Base-by-base conservation (phyloP, 1,140 invertebrate species). In the Cotesia glomerata region DNA sequence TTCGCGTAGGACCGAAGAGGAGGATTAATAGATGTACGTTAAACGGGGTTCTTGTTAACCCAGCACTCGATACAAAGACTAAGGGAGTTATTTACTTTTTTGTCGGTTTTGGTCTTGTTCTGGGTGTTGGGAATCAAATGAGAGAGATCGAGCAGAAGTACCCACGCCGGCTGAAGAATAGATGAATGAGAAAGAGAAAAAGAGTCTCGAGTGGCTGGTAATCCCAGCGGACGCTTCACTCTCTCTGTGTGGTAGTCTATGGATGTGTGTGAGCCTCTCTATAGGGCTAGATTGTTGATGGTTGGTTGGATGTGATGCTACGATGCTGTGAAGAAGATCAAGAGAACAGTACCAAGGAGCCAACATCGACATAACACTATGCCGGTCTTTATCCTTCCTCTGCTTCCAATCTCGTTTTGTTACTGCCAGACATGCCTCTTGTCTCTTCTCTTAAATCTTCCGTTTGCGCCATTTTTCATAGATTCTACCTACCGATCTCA, bases 121-220 rank as follows among this genome's bases (percentile, higher is more conserved):
- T 69, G 49, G 56, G 67, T 54, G 54, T 35, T 52, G 49, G 3
- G 58, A 58, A 36, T 8, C 68, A 56, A 26, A 45, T 45, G 54
- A n/a, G 58, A 11, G 56, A 69, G 68, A 56, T 45, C 39, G 39
- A 45, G 39, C 39, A 45, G 39, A 45, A 45, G 39, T 45, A 45
- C 39, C 26, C 1, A 26, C 26, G 26, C 26, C 2, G 11, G 39
- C 39, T 45, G 11, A 45, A 45, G 39, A 45, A 45, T 45, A 45
- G 39, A 45, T 45, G 52, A 56, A 52, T 56, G 66, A 54, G n/a
- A 13, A 52, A 35, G 16, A 34, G 39, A 59, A 16, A 69, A 26
- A n/a, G 5, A 69, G 68, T 69, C 68, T 69, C 68, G 68, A 69
- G 68, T 62, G 58, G 58, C 35, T 69, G 56, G 68, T 69, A 69